These are phyloP conservation scores for Clarias gariepinus DNA, from an alignment of 2,113 vertebrate species.

Conservation along the genomic window DNA sequence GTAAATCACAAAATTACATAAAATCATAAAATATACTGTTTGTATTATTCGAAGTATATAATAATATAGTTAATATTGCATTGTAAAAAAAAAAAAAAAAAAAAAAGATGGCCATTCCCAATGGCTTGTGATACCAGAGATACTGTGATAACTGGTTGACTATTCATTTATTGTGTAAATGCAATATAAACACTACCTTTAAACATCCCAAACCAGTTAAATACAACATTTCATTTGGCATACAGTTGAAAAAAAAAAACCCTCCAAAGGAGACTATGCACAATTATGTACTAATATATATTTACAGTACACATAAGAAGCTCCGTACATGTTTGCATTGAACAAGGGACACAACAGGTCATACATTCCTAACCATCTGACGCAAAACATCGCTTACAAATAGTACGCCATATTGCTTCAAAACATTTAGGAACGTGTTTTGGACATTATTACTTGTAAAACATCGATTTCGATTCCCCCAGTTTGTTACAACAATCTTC, in stretches of 20 bases:
- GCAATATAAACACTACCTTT: slow-evolving; percentile 70
- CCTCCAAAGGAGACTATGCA: slow-evolving; percentile 74
- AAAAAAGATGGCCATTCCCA: slow-evolving; percentile 3
- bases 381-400: slow-evolving; percentile 77
- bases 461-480: slow-evolving; percentile 70
- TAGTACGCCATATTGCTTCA: slow-evolving; percentile 86
- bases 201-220: slow-evolving; percentile 55
- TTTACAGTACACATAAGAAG: slow-evolving; percentile 79
- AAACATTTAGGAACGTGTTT: slow-evolving; percentile 80
- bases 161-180: slow-evolving; percentile 48
- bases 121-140: slow-evolving; percentile 28
- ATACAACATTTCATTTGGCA: slow-evolving; percentile 73
- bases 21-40: slow-evolving; percentile 50
- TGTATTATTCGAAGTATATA: slow-evolving; percentile 46
- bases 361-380: slow-evolving; percentile 74
- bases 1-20: slow-evolving; percentile 27
- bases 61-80: slow-evolving; percentile 57
- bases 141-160: slow-evolving; percentile 13
- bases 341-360: slow-evolving; percentile 77
- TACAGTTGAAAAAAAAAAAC: slow-evolving; percentile 72
- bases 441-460: slow-evolving; percentile 75
- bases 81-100: slow-evolving; percentile 52
- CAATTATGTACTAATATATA: slow-evolving; percentile 75
- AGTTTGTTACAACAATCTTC: slow-evolving; percentile 28
- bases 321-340: slow-evolving; percentile 73